Base-by-base conservation (phyloP, 2,797 vertebrate species). In the Alca torda region DNA sequence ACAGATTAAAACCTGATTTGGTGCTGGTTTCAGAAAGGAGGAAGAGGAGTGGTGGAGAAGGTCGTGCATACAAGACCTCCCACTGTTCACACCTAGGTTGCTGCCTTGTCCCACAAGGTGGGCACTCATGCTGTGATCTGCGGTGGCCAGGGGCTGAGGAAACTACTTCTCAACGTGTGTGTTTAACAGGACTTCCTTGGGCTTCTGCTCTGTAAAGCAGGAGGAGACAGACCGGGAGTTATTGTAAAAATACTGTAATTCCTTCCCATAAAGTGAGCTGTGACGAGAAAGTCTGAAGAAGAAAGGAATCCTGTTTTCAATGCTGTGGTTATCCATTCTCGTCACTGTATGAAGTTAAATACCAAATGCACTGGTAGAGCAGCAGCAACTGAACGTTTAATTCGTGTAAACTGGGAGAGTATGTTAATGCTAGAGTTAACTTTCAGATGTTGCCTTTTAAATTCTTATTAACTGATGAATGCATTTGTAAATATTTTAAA, bases 31-130 rank as follows among this genome's bases (percentile, higher is more conserved):
- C 50, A 30, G 50, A 35, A 26, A 23, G 30, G 48, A 48, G 37
- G 14, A 48, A n/a, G 16, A 56, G 4, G 25, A 53, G 65, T 53
- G 8, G 6, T 4, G 8, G 41, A 25, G 61, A 81, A 39, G 26
- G 30, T 75, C 14, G 1, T 0, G 10, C 2, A 0, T 33, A 2
- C 13, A 60, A 15, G 48, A 3, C 23, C 35, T 8, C 13, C 6
- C 3, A 2, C 15, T 3, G 8, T 25, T 78, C 39, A 8, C 50
- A 16, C 50, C 15, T 51, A 28, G 50, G 1, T 20, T 20, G 61
- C 87, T 78, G 43, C 61, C 25, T 39, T 56, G 65, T 30, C 31
- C 59, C 48, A 73, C 31, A 45, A 8, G 24, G 59, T 46, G 5
- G 72, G 41, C 19, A 3, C 30, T 21, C 2, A 0, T 37, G 43